phyloP scores from a whole-genome alignment of 2,888 invertebrate genomes.

The Sinohyriopsis cumingii region DNA sequence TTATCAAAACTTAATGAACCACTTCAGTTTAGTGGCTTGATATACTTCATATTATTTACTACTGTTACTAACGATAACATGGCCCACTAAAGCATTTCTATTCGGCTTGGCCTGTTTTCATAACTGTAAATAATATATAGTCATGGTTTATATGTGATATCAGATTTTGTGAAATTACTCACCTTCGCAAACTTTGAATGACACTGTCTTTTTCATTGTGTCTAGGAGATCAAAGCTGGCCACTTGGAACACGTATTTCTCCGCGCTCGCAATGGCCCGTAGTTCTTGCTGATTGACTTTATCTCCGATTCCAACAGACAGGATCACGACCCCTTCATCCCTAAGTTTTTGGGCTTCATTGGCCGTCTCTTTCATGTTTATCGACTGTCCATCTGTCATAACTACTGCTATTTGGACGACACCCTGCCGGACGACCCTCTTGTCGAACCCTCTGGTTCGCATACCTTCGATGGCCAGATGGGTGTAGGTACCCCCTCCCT shows the following conservation, averaged over 20 bases:
- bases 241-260: constrained; percentile 40
- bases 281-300: constrained; percentile 38
- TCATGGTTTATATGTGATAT: neutral
- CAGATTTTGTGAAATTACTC: neutral
- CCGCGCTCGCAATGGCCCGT: constrained; percentile 42
- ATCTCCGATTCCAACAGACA: constrained; percentile 43
- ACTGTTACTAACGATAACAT: too few relatives aligned
- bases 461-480: constrained; percentile 36
- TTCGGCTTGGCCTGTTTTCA: too few relatives aligned
- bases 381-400: constrained; percentile 39
- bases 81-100: too few relatives aligned
- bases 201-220: constrained; percentile 26
- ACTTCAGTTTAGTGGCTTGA: too few relatives aligned
- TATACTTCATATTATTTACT: too few relatives aligned
- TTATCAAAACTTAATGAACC: too few relatives aligned
- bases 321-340: constrained; percentile 33
- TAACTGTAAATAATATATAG: too few relatives aligned
- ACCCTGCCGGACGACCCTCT: constrained; percentile 19
- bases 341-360: constrained; percentile 29
- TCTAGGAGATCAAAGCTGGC: constrained; percentile 30
- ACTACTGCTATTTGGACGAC: constrained; percentile 38
- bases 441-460: constrained; percentile 16
- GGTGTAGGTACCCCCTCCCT: constrained; percentile 36
- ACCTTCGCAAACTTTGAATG: constrained; percentile 37
- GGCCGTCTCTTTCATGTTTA: constrained; percentile 21